Base-by-base conservation (phyloP, 2,113 vertebrate species). In the Malurus melanocephalus region DNA sequence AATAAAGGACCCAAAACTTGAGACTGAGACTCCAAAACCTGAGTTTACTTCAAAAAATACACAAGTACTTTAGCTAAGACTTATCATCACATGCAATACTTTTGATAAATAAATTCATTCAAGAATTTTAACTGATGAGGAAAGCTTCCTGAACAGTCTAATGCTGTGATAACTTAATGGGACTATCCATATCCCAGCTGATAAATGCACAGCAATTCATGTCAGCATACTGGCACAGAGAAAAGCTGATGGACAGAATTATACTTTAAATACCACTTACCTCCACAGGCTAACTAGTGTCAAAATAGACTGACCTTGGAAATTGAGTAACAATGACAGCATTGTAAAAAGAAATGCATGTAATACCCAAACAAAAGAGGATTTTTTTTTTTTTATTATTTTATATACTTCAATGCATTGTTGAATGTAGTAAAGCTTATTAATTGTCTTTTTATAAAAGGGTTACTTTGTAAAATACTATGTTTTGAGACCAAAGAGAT, bases 171-270 rank as follows among this genome's bases (percentile, higher is more conserved):
- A 80, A 80, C 40, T 89, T 92, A 87, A 89, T 93, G 68, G 89
- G n/a, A 64, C 75, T 94, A 81, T 80, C 48, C 32, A 23, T 91
- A 85, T 85, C 76, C 24, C 68, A 74, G 57, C 40, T 89, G 82
- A 93, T 83, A 92, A 92, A 93, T 62, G 33, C 22, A 52, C 30
- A 89, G 68, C 20, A 77, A 85, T 87, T 92, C 87, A 57, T 83
- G 67, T 83, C 68, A 93, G 80, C 76, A 64, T 67, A 88, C 9
- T 64, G 60, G 61, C 76, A 66, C 45, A 85, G 73, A 64, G 49
- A 71, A 91, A 85, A 75, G 35, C 73, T 89, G 68, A 88, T 92
- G 72, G 89, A 77, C 2, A 0, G 79, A 85, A 75, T 77, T 82
- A 56, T 71, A 28, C 35, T 85, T 73, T 82, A 86, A 90, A 90